Percentiles rank a stretch among this genome's conserved stretches.
Evolutionary conservation across 2,888 invertebrate genomes (phyloP).

Genomic region (Melieria picta): DNA sequence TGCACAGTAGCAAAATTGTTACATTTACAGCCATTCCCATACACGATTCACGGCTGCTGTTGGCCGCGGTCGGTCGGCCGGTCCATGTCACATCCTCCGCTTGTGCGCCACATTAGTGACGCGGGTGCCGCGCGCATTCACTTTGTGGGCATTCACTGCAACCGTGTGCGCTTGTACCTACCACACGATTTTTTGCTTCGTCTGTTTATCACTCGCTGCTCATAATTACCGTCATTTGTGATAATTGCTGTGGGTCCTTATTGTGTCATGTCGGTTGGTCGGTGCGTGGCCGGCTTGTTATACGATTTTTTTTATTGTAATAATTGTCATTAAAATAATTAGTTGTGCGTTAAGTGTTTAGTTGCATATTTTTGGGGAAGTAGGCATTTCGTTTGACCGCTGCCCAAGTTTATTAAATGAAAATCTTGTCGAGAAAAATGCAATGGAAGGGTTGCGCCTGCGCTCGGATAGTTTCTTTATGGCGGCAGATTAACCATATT

Average conservation of each 20-base stretch:
- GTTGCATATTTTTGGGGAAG: conserved; percentile 43
- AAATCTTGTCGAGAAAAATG: conserved; percentile 38
- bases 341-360: conserved; percentile 40
- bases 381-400: conserved; percentile 40
- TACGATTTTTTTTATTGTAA: conserved; percentile 38
- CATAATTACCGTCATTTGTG: conserved; percentile 60
- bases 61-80: conserved; percentile 2
- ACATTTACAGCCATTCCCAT: conserved; percentile 26
- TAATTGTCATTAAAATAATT: conserved; percentile 60
- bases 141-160: not conserved
- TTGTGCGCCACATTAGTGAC: conserved; percentile 34
- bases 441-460: not conserved
- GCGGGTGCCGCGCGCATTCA: conserved; percentile 20
- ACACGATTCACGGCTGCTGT: conserved; percentile 7
- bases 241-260: conserved; percentile 50
- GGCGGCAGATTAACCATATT: conserved; percentile 20
- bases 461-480: conserved; percentile 18
- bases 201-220: conserved; percentile 41
- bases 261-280: conserved; percentile 46
- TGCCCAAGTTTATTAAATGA: conserved; percentile 55
- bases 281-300: too few relatives aligned
- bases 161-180: not conserved
- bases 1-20: conserved; percentile 8
- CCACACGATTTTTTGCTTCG: conserved; percentile 47
- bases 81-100: conserved; percentile 25